phyloP scores from a whole-genome alignment of 1,140 invertebrate genomes.

The Drosophila ohnishii region DNA sequence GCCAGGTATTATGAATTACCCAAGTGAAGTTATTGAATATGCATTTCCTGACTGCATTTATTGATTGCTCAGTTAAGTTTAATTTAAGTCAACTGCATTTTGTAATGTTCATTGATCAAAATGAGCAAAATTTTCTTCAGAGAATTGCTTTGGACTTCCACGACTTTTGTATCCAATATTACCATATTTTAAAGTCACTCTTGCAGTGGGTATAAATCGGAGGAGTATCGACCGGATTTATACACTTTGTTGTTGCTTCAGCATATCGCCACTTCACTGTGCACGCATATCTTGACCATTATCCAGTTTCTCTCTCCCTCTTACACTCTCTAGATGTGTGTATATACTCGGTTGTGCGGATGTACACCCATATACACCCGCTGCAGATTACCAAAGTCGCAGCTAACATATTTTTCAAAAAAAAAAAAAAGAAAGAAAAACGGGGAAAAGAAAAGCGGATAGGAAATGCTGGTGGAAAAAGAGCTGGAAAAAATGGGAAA shows the following conservation, averaged over 20 bases:
- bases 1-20: background rate
- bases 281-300: slow-evolving; percentile 60
- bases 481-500: slow-evolving; percentile 38
- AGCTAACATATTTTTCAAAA: slow-evolving; percentile 68
- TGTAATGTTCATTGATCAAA: background rate
- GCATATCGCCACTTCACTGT: slow-evolving; percentile 54
- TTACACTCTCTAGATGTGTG: background rate
- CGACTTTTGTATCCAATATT: background rate
- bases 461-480: slow-evolving; percentile 51
- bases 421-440: slow-evolving; percentile 24
- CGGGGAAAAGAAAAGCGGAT: slow-evolving; percentile 23
- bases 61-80: background rate
- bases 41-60: background rate
- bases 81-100: background rate
- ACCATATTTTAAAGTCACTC: background rate
- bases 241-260: slow-evolving; percentile 3
- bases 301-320: slow-evolving; percentile 4
- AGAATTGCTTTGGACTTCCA: too few species aligned
- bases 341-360: slow-evolving; percentile 7
- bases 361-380: slow-evolving; percentile 18
- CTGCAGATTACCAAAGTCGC: slow-evolving; percentile 77
- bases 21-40: background rate
- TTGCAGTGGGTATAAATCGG: slow-evolving; percentile 5
- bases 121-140: too few species aligned
- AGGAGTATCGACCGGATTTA: slow-evolving; percentile 12